Percentiles rank a stretch among this genome's conserved stretches.
phyloP scores from a whole-genome alignment of 2,797 vertebrate genomes.

The Polyboroides typus region DNA sequence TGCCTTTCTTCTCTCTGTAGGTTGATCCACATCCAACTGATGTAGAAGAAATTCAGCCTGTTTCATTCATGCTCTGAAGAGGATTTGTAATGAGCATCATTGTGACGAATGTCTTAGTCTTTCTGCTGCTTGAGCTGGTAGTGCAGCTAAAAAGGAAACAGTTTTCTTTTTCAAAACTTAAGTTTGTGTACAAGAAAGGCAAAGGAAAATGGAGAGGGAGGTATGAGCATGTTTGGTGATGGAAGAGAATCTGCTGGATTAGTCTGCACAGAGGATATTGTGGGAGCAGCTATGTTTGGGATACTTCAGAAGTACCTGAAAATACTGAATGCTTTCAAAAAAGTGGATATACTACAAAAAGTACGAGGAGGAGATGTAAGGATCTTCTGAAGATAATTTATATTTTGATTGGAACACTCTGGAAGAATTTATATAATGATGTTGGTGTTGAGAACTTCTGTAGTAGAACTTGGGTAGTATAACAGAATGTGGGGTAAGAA shows the following conservation, averaged over 20 bases:
- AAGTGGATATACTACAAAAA: background rate
- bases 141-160: slow-evolving; percentile 41
- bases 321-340: background rate
- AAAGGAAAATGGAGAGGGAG: background rate
- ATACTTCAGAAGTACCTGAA: background rate
- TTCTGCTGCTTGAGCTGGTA: slow-evolving; percentile 45
- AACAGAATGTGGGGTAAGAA: background rate
- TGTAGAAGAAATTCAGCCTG: slow-evolving; percentile 56
- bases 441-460: background rate
- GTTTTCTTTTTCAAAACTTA: slow-evolving; percentile 14
- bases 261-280: background rate
- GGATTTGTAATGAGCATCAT: background rate
- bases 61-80: slow-evolving; percentile 72
- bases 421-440: background rate
- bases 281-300: background rate
- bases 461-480: background rate
- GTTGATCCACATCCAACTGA: slow-evolving; percentile 76
- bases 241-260: background rate
- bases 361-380: background rate
- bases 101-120: slow-evolving; percentile 36
- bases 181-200: background rate
- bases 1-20: slow-evolving; percentile 51
- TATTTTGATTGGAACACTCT: background rate
- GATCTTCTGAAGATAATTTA: background rate
- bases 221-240: slow-evolving; percentile 29